A percentile compares a stretch with the other conserved stretches of the same genome.
phyloP scores from a whole-genome alignment of 2,797 vertebrate species.

The Megaceryle alcyon region DNA sequence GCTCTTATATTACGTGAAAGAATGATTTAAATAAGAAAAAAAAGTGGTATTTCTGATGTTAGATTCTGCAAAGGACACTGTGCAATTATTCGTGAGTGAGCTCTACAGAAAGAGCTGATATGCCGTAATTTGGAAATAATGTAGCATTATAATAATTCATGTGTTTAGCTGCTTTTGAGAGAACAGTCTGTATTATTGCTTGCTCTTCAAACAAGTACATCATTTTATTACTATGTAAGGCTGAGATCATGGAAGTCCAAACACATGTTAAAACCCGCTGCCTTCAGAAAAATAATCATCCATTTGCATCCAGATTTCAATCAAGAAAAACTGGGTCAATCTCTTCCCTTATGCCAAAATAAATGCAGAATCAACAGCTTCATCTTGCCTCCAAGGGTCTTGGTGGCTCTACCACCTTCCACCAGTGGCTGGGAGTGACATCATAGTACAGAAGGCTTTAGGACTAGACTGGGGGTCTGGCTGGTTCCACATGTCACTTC shows the following conservation, averaged over 20 bases:
- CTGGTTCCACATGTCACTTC: background rate
- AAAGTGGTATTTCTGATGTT: background rate
- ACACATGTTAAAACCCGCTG: background rate
- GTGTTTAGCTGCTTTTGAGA: slow-evolving; percentile 25
- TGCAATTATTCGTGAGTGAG: background rate
- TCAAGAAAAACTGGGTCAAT: background rate
- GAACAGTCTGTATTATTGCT: background rate
- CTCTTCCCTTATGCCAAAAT: background rate
- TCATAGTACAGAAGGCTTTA: background rate
- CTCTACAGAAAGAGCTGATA: background rate
- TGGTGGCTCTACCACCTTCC: background rate
- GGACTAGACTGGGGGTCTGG: background rate
- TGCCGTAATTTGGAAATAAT: slow-evolving; percentile 37
- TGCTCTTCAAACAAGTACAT: slow-evolving; percentile 7
- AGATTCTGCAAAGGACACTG: slow-evolving; percentile 1
- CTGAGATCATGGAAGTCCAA: background rate
- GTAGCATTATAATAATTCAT: slow-evolving; percentile 25
- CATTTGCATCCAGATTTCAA: background rate
- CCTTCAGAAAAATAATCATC: background rate
- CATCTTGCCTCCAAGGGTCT: background rate
- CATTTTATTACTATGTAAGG: background rate
- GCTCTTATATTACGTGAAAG: background rate
- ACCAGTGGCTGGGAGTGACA: background rate
- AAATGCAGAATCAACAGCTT: background rate
- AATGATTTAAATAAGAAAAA: background rate